phyloP scores from a whole-genome alignment of 2,797 vertebrate species.

The Oreonectes daqikongensis region DNA sequence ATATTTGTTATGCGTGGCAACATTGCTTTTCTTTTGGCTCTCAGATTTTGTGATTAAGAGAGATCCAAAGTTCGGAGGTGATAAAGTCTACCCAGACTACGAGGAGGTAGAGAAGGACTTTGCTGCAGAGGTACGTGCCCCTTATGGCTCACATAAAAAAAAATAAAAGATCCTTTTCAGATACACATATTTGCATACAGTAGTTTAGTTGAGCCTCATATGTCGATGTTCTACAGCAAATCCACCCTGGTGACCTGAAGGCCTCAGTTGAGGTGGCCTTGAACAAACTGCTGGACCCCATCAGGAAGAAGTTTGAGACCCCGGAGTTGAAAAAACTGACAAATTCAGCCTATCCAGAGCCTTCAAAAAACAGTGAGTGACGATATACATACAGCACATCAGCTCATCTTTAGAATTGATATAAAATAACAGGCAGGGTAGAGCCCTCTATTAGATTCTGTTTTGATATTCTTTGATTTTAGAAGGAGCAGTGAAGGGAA shows the following conservation, averaged over 20 bases:
- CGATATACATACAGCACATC: not conserved
- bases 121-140: conserved; percentile 79
- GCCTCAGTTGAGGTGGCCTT: conserved; percentile 89
- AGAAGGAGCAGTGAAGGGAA: conserved; percentile 82
- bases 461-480: conserved; percentile 28
- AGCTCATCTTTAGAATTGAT: too few relatives aligned
- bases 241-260: conserved; percentile 97
- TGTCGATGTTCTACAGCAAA: conserved; percentile 66
- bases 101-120: conserved; percentile 92
- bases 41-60: conserved; percentile 90
- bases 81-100: conserved; percentile 86
- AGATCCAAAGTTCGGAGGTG: conserved; percentile 93
- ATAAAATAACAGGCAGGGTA: not conserved
- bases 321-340: conserved; percentile 87
- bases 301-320: conserved; percentile 90
- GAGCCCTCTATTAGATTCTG: too few relatives aligned
- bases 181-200: not conserved
- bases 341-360: conserved; percentile 82
- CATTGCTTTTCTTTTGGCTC: not conserved
- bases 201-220: not conserved
- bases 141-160: not conserved
- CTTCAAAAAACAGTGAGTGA: conserved; percentile 85
- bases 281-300: conserved; percentile 91
- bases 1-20: not conserved
- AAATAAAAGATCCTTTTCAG: not conserved